Evolutionary conservation across 2,113 vertebrate species (phyloP), one percentile per base, ranked within the genome.

Genomic region (Megaceryle maxima): DNA sequence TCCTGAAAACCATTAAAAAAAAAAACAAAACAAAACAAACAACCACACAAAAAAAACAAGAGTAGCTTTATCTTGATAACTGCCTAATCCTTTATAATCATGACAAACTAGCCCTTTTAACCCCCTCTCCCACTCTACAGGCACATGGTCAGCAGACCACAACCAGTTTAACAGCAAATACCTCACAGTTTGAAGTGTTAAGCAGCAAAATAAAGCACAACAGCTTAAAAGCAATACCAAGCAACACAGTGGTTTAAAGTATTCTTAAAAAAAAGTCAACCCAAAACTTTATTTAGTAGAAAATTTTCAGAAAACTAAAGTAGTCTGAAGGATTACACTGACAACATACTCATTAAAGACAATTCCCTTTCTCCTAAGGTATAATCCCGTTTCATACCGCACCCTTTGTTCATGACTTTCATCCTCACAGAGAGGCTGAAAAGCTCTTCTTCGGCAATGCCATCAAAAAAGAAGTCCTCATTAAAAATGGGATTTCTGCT

Each of bases 401-500:
- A 98, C 96, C 98, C 98, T 96, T 98, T 98, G 93, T 98, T 98
- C 78, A 98, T 96, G 3, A 98, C 98, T 97, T 99, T 98, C 92
- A 99, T 98, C 70, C 98, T 98, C 68, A 99, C 95, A 2, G 98
- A 98, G 79, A 98, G 95, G 83, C 95, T 95, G 73, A 87, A 85
- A 51, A 99, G 94, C 82, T 99, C 98, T 8, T 99, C 98, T 80
- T 98, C 98, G 2, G 98, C 92, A 68, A 99, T 96, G 4, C 98
- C 93, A 16, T 99, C 98, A 72, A 99, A 99, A 97, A 99, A 99
- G 88, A 99, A 99, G 97, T 99, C 99, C 96, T 99, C 98, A 60
- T 99, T 99, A 88, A 99, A 98, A 88, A 99, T 98, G 4, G 98
- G 99, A 92, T 99, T 99, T 37, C 98, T 98, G 97, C 99, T 99